phyloP scores from a whole-genome alignment of 2,113 vertebrate genomes.

The Tonatia bakeri region DNA sequence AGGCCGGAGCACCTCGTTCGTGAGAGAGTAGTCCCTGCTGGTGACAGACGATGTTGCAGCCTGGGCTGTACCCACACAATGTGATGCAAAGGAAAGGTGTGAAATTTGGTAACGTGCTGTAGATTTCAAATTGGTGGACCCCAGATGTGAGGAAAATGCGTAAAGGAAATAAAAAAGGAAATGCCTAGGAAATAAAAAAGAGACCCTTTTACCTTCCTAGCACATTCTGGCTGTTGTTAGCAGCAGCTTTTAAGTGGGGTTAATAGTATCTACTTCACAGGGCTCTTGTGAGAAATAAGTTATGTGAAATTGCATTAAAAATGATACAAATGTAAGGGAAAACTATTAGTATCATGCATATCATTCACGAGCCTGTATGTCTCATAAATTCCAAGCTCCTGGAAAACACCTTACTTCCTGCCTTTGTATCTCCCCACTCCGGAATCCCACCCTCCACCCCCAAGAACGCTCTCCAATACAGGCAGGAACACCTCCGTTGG shows the following conservation, averaged over 20 bases:
- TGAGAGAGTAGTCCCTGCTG: neutral
- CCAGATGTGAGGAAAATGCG: neutral
- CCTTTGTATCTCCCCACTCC: neutral
- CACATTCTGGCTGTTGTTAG: neutral
- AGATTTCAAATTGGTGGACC: neutral
- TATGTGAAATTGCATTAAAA: neutral
- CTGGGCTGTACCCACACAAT: neutral
- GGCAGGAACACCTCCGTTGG: neutral
- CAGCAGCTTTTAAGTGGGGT: neutral
- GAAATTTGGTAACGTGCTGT: neutral
- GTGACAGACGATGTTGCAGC: neutral
- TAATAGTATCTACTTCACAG: neutral
- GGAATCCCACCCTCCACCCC: no score
- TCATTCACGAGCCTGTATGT: neutral
- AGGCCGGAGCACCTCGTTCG: no score
- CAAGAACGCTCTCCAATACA: accelerated
- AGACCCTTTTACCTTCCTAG: neutral
- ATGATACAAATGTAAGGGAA: neutral
- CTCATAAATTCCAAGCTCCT: neutral
- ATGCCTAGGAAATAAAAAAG: neutral
- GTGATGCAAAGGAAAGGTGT: neutral
- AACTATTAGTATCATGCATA: neutral
- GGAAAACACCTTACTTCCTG: neutral
- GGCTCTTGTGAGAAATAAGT: neutral
- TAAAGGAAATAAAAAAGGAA: neutral